Base-by-base conservation (phyloP, 2,797 vertebrate species). In the Mus minutoides region DNA sequence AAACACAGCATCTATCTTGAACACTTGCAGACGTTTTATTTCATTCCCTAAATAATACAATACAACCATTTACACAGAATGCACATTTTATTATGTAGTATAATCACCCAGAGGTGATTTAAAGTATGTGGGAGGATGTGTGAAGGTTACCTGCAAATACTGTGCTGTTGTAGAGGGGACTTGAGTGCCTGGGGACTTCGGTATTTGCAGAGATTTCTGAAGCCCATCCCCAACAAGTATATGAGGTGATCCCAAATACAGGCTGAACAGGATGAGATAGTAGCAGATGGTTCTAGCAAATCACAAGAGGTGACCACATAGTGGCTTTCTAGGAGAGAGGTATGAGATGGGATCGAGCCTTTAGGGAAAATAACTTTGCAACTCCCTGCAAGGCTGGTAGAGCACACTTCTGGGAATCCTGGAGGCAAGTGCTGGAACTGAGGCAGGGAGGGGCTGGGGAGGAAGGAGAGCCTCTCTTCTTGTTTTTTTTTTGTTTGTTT, bases 231-330 rank as follows among this genome's bases (percentile, higher is more conserved):
- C 3, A 4, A 43, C 62, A 93, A 19, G 16, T 80, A 4, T 60
- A 8, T n/a, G 73, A 85, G 80, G 6, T 92, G 87, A 40, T 85
- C 71, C 54, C 88, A 79, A 64, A 75, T 71, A 94, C 40, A 29
- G 6, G 5, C 22, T 79, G 78, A 92, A 58, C 22, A 40, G 29
- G 69, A 31, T 21, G 12, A 92, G 46, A 86, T 37, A 37, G 49
- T 34, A 86, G 52, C 87, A 96, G 71, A 89, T 56, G 89, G 58
- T 92, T 92, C 83, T 73, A 71, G 76, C 29, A 94, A 91, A 95
- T 95, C 37, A 76, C 94, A 56, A 73, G 67, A 69, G n/a, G 3
- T 29, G 52, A 37, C 16, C 71, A 46, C 37, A 60, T 24, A 46
- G 54, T 22, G 34, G 19, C 71, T 31, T n/a, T 62, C 49, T 7